phyloP scores from a whole-genome alignment of 2,888 invertebrate genomes.

The Scotopteryx bipunctaria region DNA sequence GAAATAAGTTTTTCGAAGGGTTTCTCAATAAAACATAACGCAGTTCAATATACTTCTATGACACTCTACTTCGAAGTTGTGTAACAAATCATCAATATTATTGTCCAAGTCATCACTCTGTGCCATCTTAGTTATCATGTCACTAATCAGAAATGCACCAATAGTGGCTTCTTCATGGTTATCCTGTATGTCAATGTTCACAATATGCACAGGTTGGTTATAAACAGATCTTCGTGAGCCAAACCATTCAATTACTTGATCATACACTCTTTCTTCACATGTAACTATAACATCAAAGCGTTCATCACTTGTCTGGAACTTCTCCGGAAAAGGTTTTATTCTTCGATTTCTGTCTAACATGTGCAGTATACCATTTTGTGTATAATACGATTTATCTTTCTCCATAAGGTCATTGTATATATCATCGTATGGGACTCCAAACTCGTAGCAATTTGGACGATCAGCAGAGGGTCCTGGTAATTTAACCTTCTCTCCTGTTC shows the following conservation, averaged over 20 bases:
- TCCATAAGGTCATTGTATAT: conserved; percentile 95
- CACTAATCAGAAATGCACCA: conserved; percentile 98
- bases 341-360: conserved; percentile 98
- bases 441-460: conserved; percentile 98
- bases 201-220: conserved; percentile 96
- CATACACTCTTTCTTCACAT: conserved; percentile 99
- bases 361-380: conserved; percentile 98
- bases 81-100: conserved; percentile 97
- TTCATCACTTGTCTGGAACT: conserved; percentile 94
- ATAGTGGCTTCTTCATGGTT: conserved; percentile 99
- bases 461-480: conserved; percentile 97
- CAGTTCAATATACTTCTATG: conserved; percentile 95
- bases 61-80: conserved; percentile 95
- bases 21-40: conserved; percentile 93
- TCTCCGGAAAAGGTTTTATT: conserved; percentile 96
- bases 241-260: conserved; percentile 98
- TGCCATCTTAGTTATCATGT: conserved; percentile 95
- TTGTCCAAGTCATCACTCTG: conserved; percentile 97
- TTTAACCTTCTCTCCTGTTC: conserved; percentile 97
- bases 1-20: conserved; percentile 13
- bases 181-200: conserved; percentile 99
- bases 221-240: conserved; percentile 90
- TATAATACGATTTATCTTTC: conserved; percentile 97
- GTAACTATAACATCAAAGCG: conserved; percentile 98
- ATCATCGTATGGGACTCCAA: conserved; percentile 96